Conservation (phyloP, 2,113 vertebrate genomes). For the Rhinoderma darwinii region DNA sequence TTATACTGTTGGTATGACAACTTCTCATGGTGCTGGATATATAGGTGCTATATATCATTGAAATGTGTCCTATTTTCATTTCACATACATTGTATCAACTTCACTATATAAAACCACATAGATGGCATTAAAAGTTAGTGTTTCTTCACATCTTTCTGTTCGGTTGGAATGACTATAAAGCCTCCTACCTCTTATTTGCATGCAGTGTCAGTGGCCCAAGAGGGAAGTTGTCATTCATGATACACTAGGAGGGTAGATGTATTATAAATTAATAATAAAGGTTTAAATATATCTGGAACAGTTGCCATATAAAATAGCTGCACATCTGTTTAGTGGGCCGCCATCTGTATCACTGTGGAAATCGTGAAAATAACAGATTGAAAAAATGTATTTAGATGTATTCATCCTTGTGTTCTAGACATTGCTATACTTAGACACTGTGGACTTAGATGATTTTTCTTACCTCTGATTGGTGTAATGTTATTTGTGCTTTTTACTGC, state of each 20-base stretch:
- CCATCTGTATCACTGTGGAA: background rate
- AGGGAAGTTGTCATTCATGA: background rate
- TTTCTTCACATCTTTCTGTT: background rate
- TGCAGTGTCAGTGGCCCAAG: background rate
- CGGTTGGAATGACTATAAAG: background rate
- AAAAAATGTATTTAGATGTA: background rate
- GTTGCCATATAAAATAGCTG: background rate
- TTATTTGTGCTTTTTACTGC: background rate
- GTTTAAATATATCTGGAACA: constrained; percentile 3
- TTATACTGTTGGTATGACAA: background rate
- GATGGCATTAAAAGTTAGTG: background rate
- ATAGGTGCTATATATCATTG: background rate
- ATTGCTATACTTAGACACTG: background rate
- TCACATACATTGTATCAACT: background rate
- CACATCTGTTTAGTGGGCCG: constrained; percentile 3
- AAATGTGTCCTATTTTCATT: background rate
- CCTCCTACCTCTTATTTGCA: background rate
- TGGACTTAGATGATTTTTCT: background rate
- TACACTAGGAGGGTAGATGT: background rate
- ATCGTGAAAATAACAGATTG: background rate
- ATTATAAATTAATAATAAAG: background rate
- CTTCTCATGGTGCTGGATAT: background rate
- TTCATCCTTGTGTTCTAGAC: background rate
- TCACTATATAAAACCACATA: background rate
- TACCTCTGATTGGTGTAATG: background rate